Base-by-base conservation (phyloP, 1,140 invertebrate genomes). In the Papilio dardanus region DNA sequence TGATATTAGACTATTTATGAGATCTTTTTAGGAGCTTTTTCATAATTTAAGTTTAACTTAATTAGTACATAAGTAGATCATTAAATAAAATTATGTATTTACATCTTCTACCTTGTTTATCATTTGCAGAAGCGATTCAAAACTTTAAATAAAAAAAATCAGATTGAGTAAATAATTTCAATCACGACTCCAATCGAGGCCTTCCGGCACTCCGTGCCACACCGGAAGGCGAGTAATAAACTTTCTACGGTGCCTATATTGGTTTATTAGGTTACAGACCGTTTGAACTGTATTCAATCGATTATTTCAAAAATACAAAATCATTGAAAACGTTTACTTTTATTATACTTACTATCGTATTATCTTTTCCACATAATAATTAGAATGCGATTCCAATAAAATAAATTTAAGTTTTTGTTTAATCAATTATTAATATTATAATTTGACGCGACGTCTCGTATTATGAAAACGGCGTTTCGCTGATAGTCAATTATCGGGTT, bases 401-500 rank as follows among this genome's bases (percentile, higher is more conserved):
- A 14, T 54, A n/a, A n/a, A 54, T 12, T 1, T 54, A 8, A 24
- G 21, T 8, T n/a, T n/a, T n/a, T 46, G 14, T 0, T n/a, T 46
- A 46, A 46, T 19, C 16, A 46, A 24, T 24, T 12, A 5, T 31
- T 42, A 30, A 71, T 31, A 16, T 46, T 12, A 50, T 3, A 12
- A 40, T n/a, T n/a, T n/a, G n/a, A 21, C 46, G 71, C 58, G 71
- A 35, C 71, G 46, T 58, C 3, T 3, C 8, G 50, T 58, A 10
- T n/a, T 58, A 31, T 73, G 67, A 31, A 73, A 35, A 73, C 46
- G n/a, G 50, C n/a, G 19, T 21, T 12, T 42, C 67, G 19, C 37
- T 30, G 37, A 68, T 40, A 76, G 40, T 67, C 77, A 83, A 79
- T 77, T 83, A 82, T 35, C 74, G 19, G 30, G 68, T 83, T 83